These are phyloP conservation scores for Sebastes reedi DNA, from an alignment of 2,797 vertebrate genomes.

Conservation along the genomic window DNA sequence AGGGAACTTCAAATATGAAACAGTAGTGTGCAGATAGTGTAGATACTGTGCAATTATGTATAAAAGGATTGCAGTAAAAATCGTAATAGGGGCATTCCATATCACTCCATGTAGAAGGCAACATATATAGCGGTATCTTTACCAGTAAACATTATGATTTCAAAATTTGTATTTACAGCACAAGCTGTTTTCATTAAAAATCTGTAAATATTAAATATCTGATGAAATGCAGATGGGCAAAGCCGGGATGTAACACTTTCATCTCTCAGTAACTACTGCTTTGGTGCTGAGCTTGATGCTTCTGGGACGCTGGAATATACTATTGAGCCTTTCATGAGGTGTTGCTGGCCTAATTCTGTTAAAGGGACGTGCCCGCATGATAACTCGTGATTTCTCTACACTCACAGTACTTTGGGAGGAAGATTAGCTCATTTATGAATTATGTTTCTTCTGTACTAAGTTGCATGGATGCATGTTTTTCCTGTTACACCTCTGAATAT, in stretches of 20 bases:
- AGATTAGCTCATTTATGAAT: not conserved
- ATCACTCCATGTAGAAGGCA: not conserved
- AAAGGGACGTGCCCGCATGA: not conserved
- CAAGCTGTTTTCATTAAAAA: not conserved
- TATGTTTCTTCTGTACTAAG: not conserved
- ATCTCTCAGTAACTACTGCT: not conserved
- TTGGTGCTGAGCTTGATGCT: not conserved
- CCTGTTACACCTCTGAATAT: not conserved
- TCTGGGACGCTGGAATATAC: not conserved
- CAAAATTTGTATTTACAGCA: not conserved
- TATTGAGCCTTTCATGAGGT: not conserved
- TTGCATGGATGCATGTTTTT: not conserved
- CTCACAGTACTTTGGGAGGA: not conserved
- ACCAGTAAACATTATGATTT: not conserved
- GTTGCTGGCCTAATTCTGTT: constrained; percentile 23
- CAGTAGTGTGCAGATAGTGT: not conserved
- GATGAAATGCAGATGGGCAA: not conserved
- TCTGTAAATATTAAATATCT: not conserved
- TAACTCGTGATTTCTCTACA: not conserved
- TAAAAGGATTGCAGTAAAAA: not conserved
- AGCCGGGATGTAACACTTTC: constrained; percentile 1
- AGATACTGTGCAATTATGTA: not conserved
- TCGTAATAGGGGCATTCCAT: not conserved
- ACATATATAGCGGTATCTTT: not conserved
- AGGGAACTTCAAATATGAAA: not conserved